phyloP scores from a whole-genome alignment of 2,113 vertebrate genomes.

The Prunella himalayana region DNA sequence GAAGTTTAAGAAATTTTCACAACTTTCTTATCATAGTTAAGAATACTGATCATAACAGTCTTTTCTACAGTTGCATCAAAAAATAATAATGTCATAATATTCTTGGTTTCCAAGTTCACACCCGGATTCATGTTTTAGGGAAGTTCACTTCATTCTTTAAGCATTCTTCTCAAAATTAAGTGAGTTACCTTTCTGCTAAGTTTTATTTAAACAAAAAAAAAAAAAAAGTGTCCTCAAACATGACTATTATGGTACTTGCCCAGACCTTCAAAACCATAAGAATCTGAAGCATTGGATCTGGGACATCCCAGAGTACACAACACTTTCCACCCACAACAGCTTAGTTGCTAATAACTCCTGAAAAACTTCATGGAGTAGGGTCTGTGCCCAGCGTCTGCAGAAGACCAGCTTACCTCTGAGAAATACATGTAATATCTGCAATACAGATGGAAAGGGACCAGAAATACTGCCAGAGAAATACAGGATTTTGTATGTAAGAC shows the following conservation, averaged over 20 bases:
- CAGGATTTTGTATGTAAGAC: background rate
- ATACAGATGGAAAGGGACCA: background rate
- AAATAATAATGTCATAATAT: background rate
- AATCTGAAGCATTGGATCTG: background rate
- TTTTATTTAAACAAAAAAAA: background rate
- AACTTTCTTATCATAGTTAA: background rate
- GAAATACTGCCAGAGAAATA: background rate
- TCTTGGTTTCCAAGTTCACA: background rate
- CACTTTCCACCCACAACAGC: background rate
- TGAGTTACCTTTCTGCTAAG: background rate
- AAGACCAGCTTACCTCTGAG: background rate
- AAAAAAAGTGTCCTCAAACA: background rate
- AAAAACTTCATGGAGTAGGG: background rate
- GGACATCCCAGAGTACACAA: background rate
- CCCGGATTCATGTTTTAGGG: background rate
- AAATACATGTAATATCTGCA: background rate
- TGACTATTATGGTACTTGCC: background rate
- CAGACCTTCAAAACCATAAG: background rate
- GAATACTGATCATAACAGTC: background rate
- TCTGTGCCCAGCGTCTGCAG: background rate
- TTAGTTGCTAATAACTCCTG: background rate
- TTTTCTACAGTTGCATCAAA: background rate
- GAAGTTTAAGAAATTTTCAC: background rate
- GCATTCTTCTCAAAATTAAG: background rate
- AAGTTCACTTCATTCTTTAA: background rate